phyloP scores from a whole-genome alignment of 2,888 invertebrate species.

The Troides helena region DNA sequence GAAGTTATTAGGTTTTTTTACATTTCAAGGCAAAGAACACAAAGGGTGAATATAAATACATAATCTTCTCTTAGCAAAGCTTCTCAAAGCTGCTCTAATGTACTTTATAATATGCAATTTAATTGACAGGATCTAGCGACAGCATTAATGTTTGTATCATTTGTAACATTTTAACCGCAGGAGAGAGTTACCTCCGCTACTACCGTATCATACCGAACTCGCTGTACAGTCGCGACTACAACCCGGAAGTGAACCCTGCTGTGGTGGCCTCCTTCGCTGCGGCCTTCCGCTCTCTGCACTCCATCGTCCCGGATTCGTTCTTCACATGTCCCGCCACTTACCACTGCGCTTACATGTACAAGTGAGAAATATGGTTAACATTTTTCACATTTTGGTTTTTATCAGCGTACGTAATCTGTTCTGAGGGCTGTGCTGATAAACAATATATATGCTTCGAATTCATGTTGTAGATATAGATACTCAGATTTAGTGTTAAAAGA shows the following conservation, averaged over 20 bases:
- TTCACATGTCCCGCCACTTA: constrained; percentile 59
- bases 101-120: too few species aligned
- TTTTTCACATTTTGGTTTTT: background rate
- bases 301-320: constrained; percentile 77
- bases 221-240: constrained; percentile 83
- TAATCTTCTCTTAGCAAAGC: too few species aligned
- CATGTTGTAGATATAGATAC: too few species aligned
- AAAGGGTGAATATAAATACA: too few species aligned
- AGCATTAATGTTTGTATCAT: background rate
- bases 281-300: constrained; percentile 86
- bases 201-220: constrained; percentile 82
- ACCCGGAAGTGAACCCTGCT: constrained; percentile 81
- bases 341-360: constrained; percentile 58
- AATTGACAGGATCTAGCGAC: too few species aligned
- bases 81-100: too few species aligned
- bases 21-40: too few species aligned
- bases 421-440: constrained; percentile 17
- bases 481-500: too few species aligned
- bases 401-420: constrained; percentile 36
- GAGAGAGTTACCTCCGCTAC: constrained; percentile 78
- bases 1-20: too few species aligned
- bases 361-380: constrained; percentile 42
- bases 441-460: too few species aligned
- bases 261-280: constrained; percentile 84
- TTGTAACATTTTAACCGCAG: constrained; percentile 46